Evolutionary conservation across 2,888 invertebrate genomes (phyloP).

Genomic region (Caenorhabditis sp.): DNA sequence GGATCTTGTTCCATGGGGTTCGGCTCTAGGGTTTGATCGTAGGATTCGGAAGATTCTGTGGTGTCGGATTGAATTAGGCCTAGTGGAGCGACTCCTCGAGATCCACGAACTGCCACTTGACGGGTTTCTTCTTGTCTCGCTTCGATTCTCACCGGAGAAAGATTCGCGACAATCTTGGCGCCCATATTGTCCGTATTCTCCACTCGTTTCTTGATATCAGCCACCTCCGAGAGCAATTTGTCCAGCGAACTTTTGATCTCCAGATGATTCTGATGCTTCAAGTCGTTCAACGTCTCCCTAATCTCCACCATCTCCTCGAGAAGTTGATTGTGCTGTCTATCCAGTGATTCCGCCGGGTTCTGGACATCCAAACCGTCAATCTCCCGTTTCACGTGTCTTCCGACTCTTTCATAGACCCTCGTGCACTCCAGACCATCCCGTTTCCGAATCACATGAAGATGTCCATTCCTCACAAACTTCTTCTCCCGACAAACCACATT

Average conservation of each 20-base stretch:
- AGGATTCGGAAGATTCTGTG: not conserved
- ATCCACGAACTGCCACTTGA: too few species aligned
- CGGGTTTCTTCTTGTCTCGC: too few species aligned
- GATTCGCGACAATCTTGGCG: not conserved
- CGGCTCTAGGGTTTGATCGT: not conserved
- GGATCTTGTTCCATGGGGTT: not conserved
- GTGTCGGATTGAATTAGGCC: too few species aligned
- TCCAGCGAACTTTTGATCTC: not conserved
- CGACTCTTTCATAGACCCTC: not conserved
- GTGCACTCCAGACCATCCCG: not conserved
- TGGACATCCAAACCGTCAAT: not conserved
- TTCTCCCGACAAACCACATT: not conserved
- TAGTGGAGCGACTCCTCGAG: too few species aligned
- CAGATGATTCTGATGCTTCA: too few species aligned
- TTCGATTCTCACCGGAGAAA: not conserved
- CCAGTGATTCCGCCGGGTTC: not conserved
- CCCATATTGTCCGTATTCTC: not conserved
- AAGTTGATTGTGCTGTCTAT: too few species aligned
- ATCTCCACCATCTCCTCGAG: too few species aligned
- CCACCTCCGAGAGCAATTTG: not conserved
- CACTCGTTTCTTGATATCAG: not conserved
- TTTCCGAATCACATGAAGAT: not conserved
- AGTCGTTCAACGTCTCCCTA: too few species aligned
- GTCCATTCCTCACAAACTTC: not conserved
- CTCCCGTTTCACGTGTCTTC: not conserved